A percentile compares a stretch with the other conserved stretches of the same genome.
These are phyloP conservation scores for Nematostella vectensis DNA, from an alignment of 92 coral and sea anemone species.

Conservation along the genomic window DNA sequence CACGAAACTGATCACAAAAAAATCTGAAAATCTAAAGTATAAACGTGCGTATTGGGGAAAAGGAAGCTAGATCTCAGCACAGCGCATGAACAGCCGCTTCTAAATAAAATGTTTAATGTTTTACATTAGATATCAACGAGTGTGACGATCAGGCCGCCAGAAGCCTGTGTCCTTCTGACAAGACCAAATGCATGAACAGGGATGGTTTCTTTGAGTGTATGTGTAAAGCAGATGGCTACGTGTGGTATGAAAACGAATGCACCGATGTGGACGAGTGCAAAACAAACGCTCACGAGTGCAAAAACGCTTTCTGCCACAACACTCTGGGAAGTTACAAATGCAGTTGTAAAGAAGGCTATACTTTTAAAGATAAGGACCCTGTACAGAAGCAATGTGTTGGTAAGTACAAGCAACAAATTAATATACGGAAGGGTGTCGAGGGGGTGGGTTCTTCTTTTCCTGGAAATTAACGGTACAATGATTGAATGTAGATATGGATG, in stretches of 20 bases:
- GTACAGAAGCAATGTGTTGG: constrained; percentile 10
- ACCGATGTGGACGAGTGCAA: constrained; percentile 10
- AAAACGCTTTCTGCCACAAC: constrained; percentile 20
- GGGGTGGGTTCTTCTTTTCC: background rate
- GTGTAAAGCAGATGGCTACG: constrained; percentile 10
- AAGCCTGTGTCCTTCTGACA: constrained; percentile 6
- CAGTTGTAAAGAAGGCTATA: constrained; percentile 22
- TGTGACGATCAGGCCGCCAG: constrained; percentile 1
- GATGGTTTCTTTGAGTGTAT: constrained; percentile 11
- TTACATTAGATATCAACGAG: constrained; percentile 13
- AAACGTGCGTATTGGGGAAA: too few species aligned
- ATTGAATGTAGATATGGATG: constrained; percentile 42
- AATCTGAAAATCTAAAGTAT: too few species aligned
- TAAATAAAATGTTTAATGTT: too few species aligned
- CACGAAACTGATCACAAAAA: too few species aligned
- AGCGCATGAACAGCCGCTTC: too few species aligned
- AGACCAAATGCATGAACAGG: constrained; percentile 15
- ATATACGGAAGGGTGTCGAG: background rate
- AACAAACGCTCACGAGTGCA: constrained; percentile 11
- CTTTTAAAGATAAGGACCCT: background rate
- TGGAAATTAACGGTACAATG: background rate
- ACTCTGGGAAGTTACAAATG: constrained; percentile 12
- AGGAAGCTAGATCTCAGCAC: too few species aligned
- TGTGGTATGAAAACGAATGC: constrained; percentile 15
- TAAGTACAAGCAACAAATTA: background rate